Base-by-base conservation (phyloP, 2,888 invertebrate species). In the Alcis repandata region DNA sequence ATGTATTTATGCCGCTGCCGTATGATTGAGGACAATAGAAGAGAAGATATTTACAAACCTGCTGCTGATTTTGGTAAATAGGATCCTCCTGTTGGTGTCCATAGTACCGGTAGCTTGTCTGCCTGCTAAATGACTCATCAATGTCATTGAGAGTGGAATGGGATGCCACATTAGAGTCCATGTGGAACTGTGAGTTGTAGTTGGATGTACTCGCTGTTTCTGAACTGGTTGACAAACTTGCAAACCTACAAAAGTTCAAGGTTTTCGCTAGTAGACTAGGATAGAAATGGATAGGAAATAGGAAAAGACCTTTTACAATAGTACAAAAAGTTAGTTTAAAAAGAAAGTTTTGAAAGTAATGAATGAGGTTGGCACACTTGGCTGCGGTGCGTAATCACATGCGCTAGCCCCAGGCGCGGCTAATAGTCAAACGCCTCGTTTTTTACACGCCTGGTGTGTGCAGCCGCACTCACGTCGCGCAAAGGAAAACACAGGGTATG, bases 161-260 rank as follows among this genome's bases (percentile, higher is more conserved):
- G 53, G 93, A 92, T 63, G 89, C 91, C 85, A 91, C 79, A 80
- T 90, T 92, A 43, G 88, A 72, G 68, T 92, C 92, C 82, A 93
- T 79, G 64, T 88, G 86, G 73, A 84, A 91, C 71, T 93, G 92
- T 27, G 92, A 92, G 77, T 90, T 92, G 72, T 88, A 89, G 70
- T 87, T 89, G 60, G 90, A 86, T 61, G 89, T 85, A 75, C 90
- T 92, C 41, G 90, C 88, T 62, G 92, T 91, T 64, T 96, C 94
- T 73, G 82, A 81, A 65, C 84, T 88, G 46, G 92, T 90, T 8
- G 96, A 95, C 71, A 96, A 89, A 88, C 95, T 95, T 51, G 96
- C 95, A 93, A 96, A 96, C 84, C 96, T 96, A 32, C 83, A 85
- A 46, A 54, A 46, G 6, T 8, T 22, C 1, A 22, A 3, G 13